Base-by-base conservation (phyloP, 2,888 invertebrate species). In the Alsophila aescularia region DNA sequence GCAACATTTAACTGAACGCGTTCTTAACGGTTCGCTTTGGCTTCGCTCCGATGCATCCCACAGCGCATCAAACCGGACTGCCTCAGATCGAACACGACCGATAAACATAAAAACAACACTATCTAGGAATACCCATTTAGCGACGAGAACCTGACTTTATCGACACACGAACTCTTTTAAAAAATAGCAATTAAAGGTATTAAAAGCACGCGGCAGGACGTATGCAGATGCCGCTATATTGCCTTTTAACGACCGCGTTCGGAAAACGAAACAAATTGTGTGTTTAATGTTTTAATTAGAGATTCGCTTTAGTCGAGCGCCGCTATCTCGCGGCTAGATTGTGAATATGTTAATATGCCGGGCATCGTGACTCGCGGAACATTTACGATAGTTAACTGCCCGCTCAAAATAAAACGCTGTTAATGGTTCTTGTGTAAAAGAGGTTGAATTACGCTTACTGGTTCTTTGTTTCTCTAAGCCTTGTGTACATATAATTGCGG, bases 211-310 rank as follows among this genome's bases (percentile, higher is more conserved):
- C 60, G 61, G 69, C 66, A 62, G 62, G 64, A 68, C 69, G 73
- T 72, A 66, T 24, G 8, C 24, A 7, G 24, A 24, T 24, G 69
- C 58, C 69, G 69, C 75, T 76, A 77, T 77, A 74, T 72, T 70
- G 66, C 72, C 73, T 79, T 76, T 75, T 70, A 56, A 74, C 72
- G 65, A 70, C 69, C 68, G 66, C 65, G 66, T 66, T 62, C 62
- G 56, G 71, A 74, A 75, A 78, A 75, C 68, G 73, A 73, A 80
- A 79, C 81, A 80, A 83, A 83, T 79, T 80, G 77, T 77, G 71
- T 75, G 79, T 81, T 84, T 79, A 83, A 85, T 79, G 82, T 85
- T 81, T 87, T 85, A 84, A 85, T 87, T 85, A 84, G 76, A 72
- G 69, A 70, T 73, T 72, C 68, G 66, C 75, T 77, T 78, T 78